Conservation (phyloP, 2,888 invertebrate species). For the Caradrina kadenii region DNA sequence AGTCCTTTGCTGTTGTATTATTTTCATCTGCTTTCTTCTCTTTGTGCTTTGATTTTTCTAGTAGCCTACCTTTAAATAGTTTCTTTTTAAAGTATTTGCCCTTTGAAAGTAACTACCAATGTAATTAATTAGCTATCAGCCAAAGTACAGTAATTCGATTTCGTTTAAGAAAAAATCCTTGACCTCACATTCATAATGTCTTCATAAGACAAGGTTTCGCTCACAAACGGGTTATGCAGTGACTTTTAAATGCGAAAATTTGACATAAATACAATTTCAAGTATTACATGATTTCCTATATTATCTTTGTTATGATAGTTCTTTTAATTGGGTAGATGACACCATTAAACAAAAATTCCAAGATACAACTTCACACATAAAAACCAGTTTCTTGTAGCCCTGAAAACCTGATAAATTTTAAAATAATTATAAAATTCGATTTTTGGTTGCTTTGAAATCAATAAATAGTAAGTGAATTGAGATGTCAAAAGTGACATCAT, state of each 20-base stretch:
- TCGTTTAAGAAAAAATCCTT: background rate
- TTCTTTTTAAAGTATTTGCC: background rate
- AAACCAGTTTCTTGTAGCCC: too few relatives aligned
- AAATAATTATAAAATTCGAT: too few relatives aligned
- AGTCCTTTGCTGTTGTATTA: background rate
- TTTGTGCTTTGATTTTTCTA: too few relatives aligned
- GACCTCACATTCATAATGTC: background rate
- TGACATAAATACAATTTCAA: background rate
- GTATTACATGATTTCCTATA: background rate
- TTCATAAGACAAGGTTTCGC: background rate
- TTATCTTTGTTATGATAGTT: slow-evolving; percentile 1
- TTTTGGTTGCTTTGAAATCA: too few relatives aligned
- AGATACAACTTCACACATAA: too few relatives aligned
- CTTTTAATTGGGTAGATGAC: background rate
- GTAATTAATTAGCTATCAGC: background rate
- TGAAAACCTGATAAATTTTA: too few relatives aligned
- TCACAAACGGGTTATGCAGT: background rate
- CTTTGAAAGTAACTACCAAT: background rate
- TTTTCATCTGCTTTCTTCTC: too few relatives aligned
- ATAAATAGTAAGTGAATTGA: too few relatives aligned
- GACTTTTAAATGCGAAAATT: background rate
- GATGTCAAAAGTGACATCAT: too few relatives aligned
- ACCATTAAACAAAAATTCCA: too few relatives aligned
- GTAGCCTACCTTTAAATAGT: too few relatives aligned
- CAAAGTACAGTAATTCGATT: background rate